phyloP scores from a whole-genome alignment of 2,113 vertebrate genomes.

The Scophthalmus maximus region DNA sequence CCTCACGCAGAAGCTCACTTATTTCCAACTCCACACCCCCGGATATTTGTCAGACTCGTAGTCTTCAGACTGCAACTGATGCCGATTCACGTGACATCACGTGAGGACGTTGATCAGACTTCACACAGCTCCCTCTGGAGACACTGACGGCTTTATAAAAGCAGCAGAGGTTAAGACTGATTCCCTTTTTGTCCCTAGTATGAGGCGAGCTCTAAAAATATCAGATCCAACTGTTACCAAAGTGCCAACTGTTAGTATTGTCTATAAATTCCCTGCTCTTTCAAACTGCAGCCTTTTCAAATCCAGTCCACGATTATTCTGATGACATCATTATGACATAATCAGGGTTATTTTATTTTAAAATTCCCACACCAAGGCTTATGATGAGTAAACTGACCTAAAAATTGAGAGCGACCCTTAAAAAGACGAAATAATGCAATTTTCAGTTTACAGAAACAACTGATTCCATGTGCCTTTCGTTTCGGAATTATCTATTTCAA shows the following conservation, averaged over 20 bases:
- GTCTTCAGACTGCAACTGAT: background rate
- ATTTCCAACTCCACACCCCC: background rate
- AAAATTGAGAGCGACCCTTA: background rate
- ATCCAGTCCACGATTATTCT: background rate
- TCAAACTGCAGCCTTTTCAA: background rate
- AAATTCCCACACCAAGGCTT: background rate
- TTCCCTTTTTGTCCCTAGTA: background rate
- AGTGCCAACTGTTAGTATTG: background rate
- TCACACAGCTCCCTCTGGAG: background rate
- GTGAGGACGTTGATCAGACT: background rate
- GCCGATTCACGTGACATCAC: background rate
- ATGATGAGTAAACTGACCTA: background rate
- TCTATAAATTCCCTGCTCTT: background rate
- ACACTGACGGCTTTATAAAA: background rate
- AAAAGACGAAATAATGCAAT: background rate
- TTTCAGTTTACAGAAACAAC: background rate
- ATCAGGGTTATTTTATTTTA: slow-evolving; percentile 2
- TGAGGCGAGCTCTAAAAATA: background rate
- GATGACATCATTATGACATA: background rate
- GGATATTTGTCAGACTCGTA: background rate
- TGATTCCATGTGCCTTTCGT: background rate
- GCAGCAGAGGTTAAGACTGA: background rate
- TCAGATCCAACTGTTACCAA: background rate
- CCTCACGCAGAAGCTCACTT: background rate
- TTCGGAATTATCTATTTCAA: background rate